Evolutionary conservation across 2,888 invertebrate species (phyloP), one percentile per base, ranked within the genome.

Genomic region (Elegia similella): DNA sequence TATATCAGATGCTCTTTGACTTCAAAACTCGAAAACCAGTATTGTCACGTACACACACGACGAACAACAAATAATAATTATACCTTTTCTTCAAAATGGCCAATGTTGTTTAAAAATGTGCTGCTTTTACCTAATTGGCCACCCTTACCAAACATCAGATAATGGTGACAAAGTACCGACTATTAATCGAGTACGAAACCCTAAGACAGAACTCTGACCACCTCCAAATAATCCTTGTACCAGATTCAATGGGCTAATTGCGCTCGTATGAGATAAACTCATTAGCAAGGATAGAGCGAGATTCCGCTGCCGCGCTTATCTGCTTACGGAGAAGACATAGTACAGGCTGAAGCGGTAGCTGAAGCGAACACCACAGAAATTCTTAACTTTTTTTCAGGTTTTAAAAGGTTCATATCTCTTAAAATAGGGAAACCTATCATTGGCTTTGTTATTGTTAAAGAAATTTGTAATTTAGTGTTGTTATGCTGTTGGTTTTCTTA

Each of bases 231-330:
- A 82, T 83, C 89, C 88, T 89, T 86, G 90, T 82, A 74, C 88
- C 83, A 85, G 85, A 88, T 90, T 84, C 80, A 80, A 78, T 77
- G 81, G 78, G 75, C 79, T 89, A 89, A 89, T 89, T 88, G 84
- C 86, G 72, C 81, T 85, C 84, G 83, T 84, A 77, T 86, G 90
- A 88, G 89, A 91, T 91, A 88, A 88, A 87, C 90, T 88, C 88
- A 90, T 90, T 91, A 88, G 83, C 88, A 84, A 88, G 86, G 88
- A 89, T 88, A 87, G 84, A 87, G 76, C 78, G 85, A 86, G 85
- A 88, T 88, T 87, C 85, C 84, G 76, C 78, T 79, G 77, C 70
- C 70, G 72, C 70, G 84, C 87, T 89, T 89, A 90, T 89, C 89
- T 84, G 76, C 62, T 65, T 34, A 65, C 60, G 62, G 32, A 42